Base-by-base conservation (phyloP, 2,888 invertebrate genomes). In the Ennomos fuscantarius region DNA sequence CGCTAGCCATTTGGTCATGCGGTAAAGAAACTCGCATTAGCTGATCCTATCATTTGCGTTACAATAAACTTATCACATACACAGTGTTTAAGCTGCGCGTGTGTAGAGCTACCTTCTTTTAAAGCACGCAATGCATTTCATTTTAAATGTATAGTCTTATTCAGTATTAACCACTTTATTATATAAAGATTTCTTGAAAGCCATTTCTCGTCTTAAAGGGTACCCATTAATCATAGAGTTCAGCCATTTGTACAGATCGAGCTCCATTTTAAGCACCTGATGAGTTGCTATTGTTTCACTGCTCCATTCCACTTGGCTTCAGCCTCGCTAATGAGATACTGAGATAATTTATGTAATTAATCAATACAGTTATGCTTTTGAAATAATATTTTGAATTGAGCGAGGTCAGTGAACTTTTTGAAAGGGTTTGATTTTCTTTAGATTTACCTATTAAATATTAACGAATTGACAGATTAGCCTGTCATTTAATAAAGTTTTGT, bases 251-350 rank as follows among this genome's bases (percentile, higher is more conserved):
- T 2, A 13, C 11, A 34, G 39, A 45, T 39, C 1, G 15, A 9
- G 44, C 10, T 15, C 15, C 13, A 52, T 45, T 52, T 39, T 15
- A 39, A 45, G 8, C 10, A 45, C 40, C 42, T 48, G 37, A 39
- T 33, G 53, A 55, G 40, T n/a, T 9, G 39, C 45, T 37, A 35
- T 49, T 49, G 49, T 55, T 41, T 24, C 11, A n/a, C 31, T 50
- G 15, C n/a, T 43, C 34, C 37, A 36, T 37, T 43, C 34, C 37
- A 36, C 43, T 51, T 13, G 43, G 37, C 42, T 42, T 43, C 24
- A 24, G 24, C 24, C 36, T 42, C 35, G 12, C 13, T 43, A 43
- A 43, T 44, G 44, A 51, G 36, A 24, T 15, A 24, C 42, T 41
- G 35, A 24, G 13, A 43, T 43, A 43, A 51, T 43, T 44, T 34